Evolutionary conservation across 92 coral and sea anemone genomes (phyloP).

Genomic region (Parazoanthus swiftii): DNA sequence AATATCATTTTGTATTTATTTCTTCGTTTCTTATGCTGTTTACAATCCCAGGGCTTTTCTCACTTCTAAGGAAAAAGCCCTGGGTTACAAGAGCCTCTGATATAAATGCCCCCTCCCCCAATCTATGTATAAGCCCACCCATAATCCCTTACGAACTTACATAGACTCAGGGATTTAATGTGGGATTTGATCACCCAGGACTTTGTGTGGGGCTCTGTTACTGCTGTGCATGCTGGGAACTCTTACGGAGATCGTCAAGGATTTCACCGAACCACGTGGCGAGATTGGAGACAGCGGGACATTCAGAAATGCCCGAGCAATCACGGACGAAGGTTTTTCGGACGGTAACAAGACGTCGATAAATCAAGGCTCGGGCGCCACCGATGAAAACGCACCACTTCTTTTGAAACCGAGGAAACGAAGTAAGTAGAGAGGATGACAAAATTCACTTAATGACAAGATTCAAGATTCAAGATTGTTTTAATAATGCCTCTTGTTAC

Average conservation of each 20-base stretch:
- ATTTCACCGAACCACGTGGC: background rate
- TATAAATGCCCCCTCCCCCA: no score
- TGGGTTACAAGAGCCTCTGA: no score
- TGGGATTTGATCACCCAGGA: background rate
- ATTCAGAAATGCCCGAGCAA: background rate
- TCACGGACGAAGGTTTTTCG: background rate
- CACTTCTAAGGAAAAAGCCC: no score
- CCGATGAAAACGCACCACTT: constrained; percentile 15
- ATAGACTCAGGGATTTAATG: no score
- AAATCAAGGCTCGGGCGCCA: background rate
- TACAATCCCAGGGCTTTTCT: no score
- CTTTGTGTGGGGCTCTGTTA: background rate
- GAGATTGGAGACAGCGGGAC: background rate
- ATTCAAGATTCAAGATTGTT: no score
- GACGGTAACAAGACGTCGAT: background rate
- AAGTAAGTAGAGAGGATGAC: background rate
- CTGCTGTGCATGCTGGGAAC: constrained; percentile 2
- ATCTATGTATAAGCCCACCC: no score
- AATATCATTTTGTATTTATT: no score
- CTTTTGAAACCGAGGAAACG: background rate
- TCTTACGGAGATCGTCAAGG: background rate
- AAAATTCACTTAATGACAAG: no score
- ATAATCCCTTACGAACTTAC: no score
- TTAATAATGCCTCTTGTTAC: no score
- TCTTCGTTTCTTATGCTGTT: no score